phyloP scores from a whole-genome alignment of 2,113 vertebrate genomes.

The Brachypteracias leptosomus region DNA sequence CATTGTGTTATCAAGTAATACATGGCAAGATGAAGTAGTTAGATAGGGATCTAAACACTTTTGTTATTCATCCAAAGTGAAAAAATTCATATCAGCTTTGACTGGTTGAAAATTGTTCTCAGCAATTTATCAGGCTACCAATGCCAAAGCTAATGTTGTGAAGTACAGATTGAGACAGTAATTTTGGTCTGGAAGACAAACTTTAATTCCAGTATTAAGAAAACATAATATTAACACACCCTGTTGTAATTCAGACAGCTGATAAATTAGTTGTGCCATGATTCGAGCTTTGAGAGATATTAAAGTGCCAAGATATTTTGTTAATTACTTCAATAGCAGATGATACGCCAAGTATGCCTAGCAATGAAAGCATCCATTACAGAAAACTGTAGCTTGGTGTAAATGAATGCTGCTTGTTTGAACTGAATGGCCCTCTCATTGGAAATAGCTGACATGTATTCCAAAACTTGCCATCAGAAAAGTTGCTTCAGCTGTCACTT shows the following conservation, averaged over 20 bases:
- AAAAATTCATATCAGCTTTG: conserved; percentile 64
- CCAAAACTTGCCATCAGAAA: neutral
- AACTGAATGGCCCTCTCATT: neutral
- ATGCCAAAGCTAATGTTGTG: conserved; percentile 36
- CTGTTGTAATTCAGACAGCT: conserved; percentile 55
- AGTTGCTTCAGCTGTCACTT: neutral
- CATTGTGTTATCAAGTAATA: conserved; percentile 54
- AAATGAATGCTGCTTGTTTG: neutral
- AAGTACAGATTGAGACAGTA: conserved; percentile 28
- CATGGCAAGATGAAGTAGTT: conserved; percentile 47
- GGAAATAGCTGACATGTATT: neutral
- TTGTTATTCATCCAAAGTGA: conserved; percentile 64
- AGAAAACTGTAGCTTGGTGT: neutral
- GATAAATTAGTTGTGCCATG: conserved; percentile 25
- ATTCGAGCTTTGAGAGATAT: conserved; percentile 45
- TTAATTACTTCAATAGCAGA: conserved; percentile 27
- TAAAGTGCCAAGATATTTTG: neutral
- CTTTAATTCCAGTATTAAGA: conserved; percentile 33
- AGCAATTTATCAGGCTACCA: conserved; percentile 52
- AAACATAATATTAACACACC: conserved; percentile 40
- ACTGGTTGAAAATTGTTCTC: conserved; percentile 59
- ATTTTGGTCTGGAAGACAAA: conserved; percentile 54
- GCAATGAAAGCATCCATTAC: neutral
- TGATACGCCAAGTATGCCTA: neutral
- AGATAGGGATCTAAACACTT: conserved; percentile 31